Conservation (phyloP, 64 coral and sea anemone species). For the Pocillopora damicornis region DNA sequence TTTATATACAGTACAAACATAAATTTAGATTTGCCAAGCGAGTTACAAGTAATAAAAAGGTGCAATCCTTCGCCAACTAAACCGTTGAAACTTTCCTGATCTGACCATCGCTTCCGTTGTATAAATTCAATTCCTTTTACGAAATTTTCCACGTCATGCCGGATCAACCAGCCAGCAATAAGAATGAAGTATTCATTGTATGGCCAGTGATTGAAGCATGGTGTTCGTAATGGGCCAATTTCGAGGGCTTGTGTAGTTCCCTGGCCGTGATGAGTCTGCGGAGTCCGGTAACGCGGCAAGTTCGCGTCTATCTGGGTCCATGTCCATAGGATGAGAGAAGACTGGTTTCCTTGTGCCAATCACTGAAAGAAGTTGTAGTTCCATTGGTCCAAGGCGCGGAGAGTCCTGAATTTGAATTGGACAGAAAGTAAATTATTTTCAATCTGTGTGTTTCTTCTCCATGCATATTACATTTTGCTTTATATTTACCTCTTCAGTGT, state of each 20-base stretch:
- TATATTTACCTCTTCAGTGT: too few relatives aligned
- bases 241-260: constrained; percentile 61
- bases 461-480: too few relatives aligned
- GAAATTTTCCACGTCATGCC: too few relatives aligned
- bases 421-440: not conserved
- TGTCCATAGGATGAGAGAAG: constrained; percentile 18
- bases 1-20: too few relatives aligned
- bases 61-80: too few relatives aligned
- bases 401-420: constrained; percentile 58
- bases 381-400: constrained; percentile 86
- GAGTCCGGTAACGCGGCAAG: not conserved
- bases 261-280: constrained; percentile 37
- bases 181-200: not conserved
- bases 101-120: too few relatives aligned
- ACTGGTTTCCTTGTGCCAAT: constrained; percentile 62
- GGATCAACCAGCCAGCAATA: too few relatives aligned
- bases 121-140: too few relatives aligned
- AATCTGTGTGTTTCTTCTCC: not conserved
- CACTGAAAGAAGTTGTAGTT: constrained; percentile 80
- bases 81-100: too few relatives aligned
- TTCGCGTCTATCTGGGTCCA: constrained; percentile 9
- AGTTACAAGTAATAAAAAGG: too few relatives aligned
- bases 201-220: constrained; percentile 59
- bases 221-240: constrained; percentile 86
- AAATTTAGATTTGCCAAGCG: too few relatives aligned